Percentiles rank a stretch among this genome's conserved stretches.
Conservation (phyloP, 2,797 vertebrate genomes). For the Dromococcyx pavoninus region DNA sequence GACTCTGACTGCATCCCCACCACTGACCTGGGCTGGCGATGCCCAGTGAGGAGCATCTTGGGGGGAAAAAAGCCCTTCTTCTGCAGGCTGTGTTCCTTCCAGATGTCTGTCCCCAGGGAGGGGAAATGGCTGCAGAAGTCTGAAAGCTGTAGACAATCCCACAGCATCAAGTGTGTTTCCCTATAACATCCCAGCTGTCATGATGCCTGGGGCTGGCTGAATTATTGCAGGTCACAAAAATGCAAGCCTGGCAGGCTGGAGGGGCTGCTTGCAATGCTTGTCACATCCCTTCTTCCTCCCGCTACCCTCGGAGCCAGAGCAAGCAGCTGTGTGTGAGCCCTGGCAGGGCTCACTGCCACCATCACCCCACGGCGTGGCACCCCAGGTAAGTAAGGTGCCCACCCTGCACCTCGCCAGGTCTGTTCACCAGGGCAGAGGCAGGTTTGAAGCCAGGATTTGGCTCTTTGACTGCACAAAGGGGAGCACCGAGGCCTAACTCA, state of each 20-base stretch:
- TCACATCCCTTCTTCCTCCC: not conserved
- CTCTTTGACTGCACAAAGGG: not conserved
- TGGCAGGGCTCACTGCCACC: not conserved
- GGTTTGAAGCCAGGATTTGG: not conserved
- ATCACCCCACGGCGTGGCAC: accelerated
- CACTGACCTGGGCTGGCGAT: not conserved
- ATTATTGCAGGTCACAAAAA: not conserved
- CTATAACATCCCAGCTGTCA: not conserved
- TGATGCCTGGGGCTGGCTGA: not conserved
- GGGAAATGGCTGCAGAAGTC: not conserved
- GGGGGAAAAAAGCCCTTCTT: not conserved
- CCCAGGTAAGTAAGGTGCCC: not conserved
- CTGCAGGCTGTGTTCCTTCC: not conserved
- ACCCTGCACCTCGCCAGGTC: not conserved
- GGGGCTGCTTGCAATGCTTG: not conserved
- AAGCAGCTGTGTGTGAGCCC: not conserved
- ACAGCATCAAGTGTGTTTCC: not conserved
- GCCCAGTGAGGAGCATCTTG: not conserved
- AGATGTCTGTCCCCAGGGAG: not conserved
- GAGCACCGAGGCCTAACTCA: not conserved
- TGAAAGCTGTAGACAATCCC: not conserved
- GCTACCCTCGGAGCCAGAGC: accelerated
- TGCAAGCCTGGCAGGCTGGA: not conserved
- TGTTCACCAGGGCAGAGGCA: not conserved
- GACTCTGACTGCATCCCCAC: not conserved